Evolutionary conservation across 2,113 vertebrate species (phyloP), one percentile per base, ranked within the genome.

Genomic region (Irena cyanogastra): DNA sequence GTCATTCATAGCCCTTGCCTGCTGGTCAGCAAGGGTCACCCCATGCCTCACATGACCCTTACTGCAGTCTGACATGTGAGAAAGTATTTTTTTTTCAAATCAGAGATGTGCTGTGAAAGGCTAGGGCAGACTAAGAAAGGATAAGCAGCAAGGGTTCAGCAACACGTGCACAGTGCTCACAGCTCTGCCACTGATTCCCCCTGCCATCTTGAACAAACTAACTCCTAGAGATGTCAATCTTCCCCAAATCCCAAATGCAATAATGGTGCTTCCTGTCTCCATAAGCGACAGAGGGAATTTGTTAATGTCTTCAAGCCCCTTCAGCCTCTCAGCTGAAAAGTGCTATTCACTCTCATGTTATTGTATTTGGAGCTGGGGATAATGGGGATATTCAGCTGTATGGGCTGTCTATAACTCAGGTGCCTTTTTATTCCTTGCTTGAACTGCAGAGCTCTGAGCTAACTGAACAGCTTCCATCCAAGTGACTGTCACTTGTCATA

Each of bases 121-220:
- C 27, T 30, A 57, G 16, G 47, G 63, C 81, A 63, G 49, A 41
- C 19, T 20, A 26, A 13, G 64, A 30, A 74, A 75, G 37, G 66
- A 63, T 22, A 63, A 63, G 13, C 54, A 49, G 23, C 20, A 35
- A 74, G 52, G 16, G 50, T 30, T 86, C 56, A 37, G 20, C 54
- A n/a, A 10, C 1, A 15, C 5, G 4, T 3, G 2, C 2, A 1
- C 11, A 28, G 31, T 39, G 12, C 50, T 47, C 50, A 11, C 1
- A 0, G 33, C 30, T 94, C 69, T 87, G 64, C 60, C 53, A 16
- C 10, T 3, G 52, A 56, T 59, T 71, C 56, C 69, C 49, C 28
- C 14, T 63, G 66, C 39, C 75, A 66, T 28, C 79, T 16, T 86
- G 60, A 93, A 45, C 64, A 86, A 88, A 64, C 79, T 68, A 9